A percentile compares a stretch with the other conserved stretches of the same genome.
phyloP scores from a whole-genome alignment of 1,140 invertebrate genomes.

The Drosophila repleta region DNA sequence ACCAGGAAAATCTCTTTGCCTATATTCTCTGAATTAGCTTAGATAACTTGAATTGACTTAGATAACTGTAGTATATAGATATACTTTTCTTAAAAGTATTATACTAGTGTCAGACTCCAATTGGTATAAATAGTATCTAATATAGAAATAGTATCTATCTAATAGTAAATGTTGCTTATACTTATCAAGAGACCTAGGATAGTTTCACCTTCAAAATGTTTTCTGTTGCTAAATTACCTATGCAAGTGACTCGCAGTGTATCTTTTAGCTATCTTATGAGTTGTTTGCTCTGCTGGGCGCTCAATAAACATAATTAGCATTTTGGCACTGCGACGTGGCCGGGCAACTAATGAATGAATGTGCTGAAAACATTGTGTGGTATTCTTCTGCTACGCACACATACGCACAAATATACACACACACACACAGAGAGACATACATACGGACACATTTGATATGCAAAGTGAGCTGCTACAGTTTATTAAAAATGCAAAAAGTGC shows the following conservation, averaged over 20 bases:
- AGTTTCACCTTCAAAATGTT: neutral
- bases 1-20: too few relatives aligned
- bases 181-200: too few relatives aligned
- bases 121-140: too few relatives aligned
- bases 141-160: too few relatives aligned
- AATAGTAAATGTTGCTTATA: too few relatives aligned
- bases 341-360: constrained; percentile 71
- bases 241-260: neutral
- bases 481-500: constrained; percentile 79
- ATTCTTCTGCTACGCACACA: neutral
- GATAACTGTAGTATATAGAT: too few relatives aligned
- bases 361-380: constrained; percentile 39
- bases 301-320: constrained; percentile 82
- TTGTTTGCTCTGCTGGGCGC: constrained; percentile 50
- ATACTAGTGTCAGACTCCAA: too few relatives aligned
- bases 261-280: constrained; percentile 1
- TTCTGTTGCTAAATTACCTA: neutral
- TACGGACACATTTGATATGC: constrained; percentile 59
- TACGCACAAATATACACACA: neutral
- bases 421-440: too few relatives aligned
- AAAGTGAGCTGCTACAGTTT: constrained; percentile 67
- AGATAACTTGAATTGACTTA: too few relatives aligned
- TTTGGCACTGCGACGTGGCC: constrained; percentile 73
- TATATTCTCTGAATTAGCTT: too few relatives aligned
- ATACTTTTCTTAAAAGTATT: too few relatives aligned